Base-by-base conservation (phyloP, 1,140 invertebrate genomes). In the Heliconius eleuchia region DNA sequence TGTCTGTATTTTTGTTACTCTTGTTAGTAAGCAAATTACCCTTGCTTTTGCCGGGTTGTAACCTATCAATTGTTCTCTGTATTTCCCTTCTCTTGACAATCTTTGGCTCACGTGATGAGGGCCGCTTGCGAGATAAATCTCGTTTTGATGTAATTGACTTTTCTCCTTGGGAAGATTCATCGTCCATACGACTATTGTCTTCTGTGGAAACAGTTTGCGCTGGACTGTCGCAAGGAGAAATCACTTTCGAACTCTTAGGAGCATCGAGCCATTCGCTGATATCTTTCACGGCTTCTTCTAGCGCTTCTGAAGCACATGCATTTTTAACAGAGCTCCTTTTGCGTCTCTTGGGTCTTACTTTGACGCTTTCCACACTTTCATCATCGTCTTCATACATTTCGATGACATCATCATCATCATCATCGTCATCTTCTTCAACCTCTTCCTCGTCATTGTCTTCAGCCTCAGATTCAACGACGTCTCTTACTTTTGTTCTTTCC, bases 261-360 rank as follows among this genome's bases (percentile, higher is more conserved):
- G 97, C 96, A 83, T 98, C 97, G 70, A 98, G 91, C 97, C 97
- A 98, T 87, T 98, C 97, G 86, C 97, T 98, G 34, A 98, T 98
- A 88, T 98, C 97, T 95, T 98, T 97, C 6, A 98, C 94, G 30
- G 97, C 97, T 94, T 98, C 97, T 90, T 98, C 97, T 4, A 98
- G 92, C 1, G 97, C 97, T 80, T 97, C 97, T 77, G 97, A 96
- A 11, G 96, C 96, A 9, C 96, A 95, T 82, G 95, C 95, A 85
- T 95, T 96, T 84, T 95, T 95, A 16, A 93, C 91, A 2, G 88
- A 85, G 84, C 86, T 92, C 74, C 91, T 91, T 76, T 92, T 93
- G 5, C 81, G 75, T 81, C 86, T 91, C 76, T 91, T 88, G 88
- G 84, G 50, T 77, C 94, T 89, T 78, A 90, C 86, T 85, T 88